Evolutionary conservation across 1,140 invertebrate genomes (phyloP).

Genomic region (Orchesella cincta): DNA sequence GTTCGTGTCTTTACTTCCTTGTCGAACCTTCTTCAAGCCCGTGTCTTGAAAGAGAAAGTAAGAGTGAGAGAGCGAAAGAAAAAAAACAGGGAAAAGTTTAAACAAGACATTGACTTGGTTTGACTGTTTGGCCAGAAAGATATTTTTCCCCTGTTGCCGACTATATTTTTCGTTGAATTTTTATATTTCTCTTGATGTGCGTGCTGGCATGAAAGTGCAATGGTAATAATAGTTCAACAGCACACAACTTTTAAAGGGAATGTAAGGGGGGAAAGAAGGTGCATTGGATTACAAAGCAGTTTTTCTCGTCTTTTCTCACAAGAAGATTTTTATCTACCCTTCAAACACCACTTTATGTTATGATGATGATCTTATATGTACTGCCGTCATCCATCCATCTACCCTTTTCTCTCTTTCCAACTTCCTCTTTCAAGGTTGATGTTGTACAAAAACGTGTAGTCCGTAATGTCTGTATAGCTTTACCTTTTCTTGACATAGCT

Average conservation of each 20-base stretch:
- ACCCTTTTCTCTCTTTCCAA: neutral
- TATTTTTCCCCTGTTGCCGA: neutral
- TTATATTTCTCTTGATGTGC: neutral
- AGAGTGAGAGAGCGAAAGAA: too few relatives aligned
- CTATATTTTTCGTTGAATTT: neutral
- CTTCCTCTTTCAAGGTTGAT: neutral
- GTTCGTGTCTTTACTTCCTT: neutral
- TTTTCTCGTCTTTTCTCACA: neutral
- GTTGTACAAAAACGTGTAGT: too few relatives aligned
- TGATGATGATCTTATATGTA: slow-evolving; percentile 8
- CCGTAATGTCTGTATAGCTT: neutral
- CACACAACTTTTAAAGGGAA: neutral
- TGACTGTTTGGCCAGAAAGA: neutral
- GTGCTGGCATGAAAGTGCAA: neutral
- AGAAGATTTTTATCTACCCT: slow-evolving; percentile 13
- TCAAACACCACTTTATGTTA: slow-evolving; percentile 10
- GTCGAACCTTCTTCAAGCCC: slow-evolving; percentile 9
- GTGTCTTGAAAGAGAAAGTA: too few relatives aligned
- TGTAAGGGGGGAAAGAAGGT: neutral
- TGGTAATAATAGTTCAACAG: neutral
- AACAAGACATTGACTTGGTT: slow-evolving; percentile 6
- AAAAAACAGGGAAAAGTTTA: neutral
- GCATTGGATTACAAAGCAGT: too few relatives aligned
- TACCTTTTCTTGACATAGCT: neutral
- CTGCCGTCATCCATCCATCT: neutral